A percentile compares a stretch with the other conserved stretches of the same genome.
phyloP scores from a whole-genome alignment of 1,140 invertebrate genomes.

The Caenorhabditis inopinata region DNA sequence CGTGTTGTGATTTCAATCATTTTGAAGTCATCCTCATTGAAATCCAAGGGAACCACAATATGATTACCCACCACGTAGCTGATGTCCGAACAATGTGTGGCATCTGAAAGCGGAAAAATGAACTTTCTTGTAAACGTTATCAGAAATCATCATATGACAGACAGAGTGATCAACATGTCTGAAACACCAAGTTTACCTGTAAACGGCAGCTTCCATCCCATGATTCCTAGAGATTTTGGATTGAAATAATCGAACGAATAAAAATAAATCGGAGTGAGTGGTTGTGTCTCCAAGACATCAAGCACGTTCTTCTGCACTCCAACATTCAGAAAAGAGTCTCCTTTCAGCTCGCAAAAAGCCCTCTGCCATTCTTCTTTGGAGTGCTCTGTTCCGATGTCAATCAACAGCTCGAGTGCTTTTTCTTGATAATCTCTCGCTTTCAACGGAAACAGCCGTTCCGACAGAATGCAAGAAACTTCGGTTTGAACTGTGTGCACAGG shows the following conservation, averaged over 20 bases:
- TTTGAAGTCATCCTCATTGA: conserved; percentile 51
- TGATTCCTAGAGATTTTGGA: conserved; percentile 37
- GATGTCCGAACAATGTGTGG: conserved; percentile 57
- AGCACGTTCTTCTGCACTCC: background rate
- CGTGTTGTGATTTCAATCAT: conserved; percentile 56
- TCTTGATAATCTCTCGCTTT: conserved; percentile 1
- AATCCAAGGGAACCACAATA: conserved; percentile 53
- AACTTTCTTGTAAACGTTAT: background rate
- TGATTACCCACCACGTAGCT: conserved; percentile 58
- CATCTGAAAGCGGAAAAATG: conserved; percentile 31
- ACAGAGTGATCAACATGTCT: no score
- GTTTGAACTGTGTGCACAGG: background rate
- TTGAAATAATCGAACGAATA: conserved; percentile 50
- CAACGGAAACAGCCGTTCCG: background rate
- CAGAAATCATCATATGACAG: no score
- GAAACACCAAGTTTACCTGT: conserved; percentile 31
- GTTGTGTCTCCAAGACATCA: background rate
- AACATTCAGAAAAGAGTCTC: conserved; percentile 16
- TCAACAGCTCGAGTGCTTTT: background rate
- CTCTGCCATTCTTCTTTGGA: conserved; percentile 26
- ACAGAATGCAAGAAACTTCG: background rate
- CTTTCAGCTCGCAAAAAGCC: background rate
- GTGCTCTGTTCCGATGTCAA: background rate
- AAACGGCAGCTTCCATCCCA: conserved; percentile 42
- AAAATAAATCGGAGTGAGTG: conserved; percentile 33